Evolutionary conservation across 2,113 vertebrate species (phyloP), one percentile per base, ranked within the genome.

Genomic region (Ptychochromis oligacanthus): DNA sequence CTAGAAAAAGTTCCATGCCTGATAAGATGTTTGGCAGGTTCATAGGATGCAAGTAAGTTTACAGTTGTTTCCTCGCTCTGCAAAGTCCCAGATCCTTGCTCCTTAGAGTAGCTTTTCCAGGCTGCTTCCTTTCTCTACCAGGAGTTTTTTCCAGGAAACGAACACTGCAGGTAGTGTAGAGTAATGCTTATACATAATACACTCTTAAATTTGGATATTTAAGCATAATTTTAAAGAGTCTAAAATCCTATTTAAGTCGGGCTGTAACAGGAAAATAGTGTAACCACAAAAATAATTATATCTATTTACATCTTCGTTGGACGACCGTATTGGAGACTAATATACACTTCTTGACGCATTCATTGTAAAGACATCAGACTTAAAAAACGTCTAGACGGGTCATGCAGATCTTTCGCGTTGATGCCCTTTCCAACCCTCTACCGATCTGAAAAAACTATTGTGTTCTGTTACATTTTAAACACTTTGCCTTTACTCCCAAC

Each of bases 401-500:
- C 57, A 1, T 49, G 26, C 26, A n/a, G 43, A 67, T 88, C 79
- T 67, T 65, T 77, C 26, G 62, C 80, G 38, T 38, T 88, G 79
- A 70, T 83, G 70, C 84, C 92, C 75, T 94, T 85, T 91, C 85
- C 86, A 90, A 67, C 80, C 88, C 74, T 92, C 77, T 24, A 77
- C 87, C 88, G 80, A 62, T 85, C 79, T 80, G 58, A 82, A 75
- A 74, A 62, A 86, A 72, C 61, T 65, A 64, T 67, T 93, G 81
- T 93, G 62, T 83, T 90, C 89, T 91, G 83, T 92, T 89, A 85
- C 89, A 88, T 90, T 93, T 94, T 86, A 91, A 92, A 93, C 86
- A 89, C 91, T 94, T 90, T 94, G 94, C 93, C 90, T 94, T 94
- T 94, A 93, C 94, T 92, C 94, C 93, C 93, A 93, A 95, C 93